Base-by-base conservation (phyloP, 2,888 invertebrate genomes). In the Ctena decussata region DNA sequence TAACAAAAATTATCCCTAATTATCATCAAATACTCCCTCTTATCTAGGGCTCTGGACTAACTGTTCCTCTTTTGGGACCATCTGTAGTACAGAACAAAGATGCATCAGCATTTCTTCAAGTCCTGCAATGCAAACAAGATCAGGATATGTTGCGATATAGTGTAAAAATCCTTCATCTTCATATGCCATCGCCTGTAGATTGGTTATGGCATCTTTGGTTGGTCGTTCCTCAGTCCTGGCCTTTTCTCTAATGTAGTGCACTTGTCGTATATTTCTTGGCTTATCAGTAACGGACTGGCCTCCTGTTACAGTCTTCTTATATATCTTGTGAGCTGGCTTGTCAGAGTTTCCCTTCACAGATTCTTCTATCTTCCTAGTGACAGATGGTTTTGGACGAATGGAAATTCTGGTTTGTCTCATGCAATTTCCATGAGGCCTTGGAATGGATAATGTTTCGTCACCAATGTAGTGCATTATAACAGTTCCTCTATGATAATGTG, bases 151-250 rank as follows among this genome's bases (percentile, higher is more conserved):
- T 18, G 60, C 60, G 12, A 76, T 76, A 21, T 32, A 76, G 39
- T 76, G 76, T 8, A 76, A 27, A 39, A 76, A 76, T 0, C 41
- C 76, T 15, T 60, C 37, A 11, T 57, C 60, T 41, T 76, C 76
- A 27, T 76, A 76, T 6, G 76, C 76, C 53, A 76, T 60, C 15
- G 60, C 60, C 3, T 76, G 60, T 24, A 76, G 57, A 57, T 76
- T 76, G 5, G 46, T 60, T 1, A 76, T 27, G 0, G 76, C 76
- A 60, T 60, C 57, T 27, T 60, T 76, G 32, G 57, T 60, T 60
- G 53, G 60, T 6, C 24, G 15, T 2, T 65, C 18, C 5, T 32
- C 35, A 35, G 35, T 65, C 21, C 24, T 65, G 35, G 35, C 11
- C 35, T 65, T 65, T 65, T 65, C 65, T 35, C 65, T 65, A 12